Evolutionary conservation across 1,140 invertebrate genomes (phyloP), one percentile per base, ranked within the genome.

Genomic region (Drosophila insularis): DNA sequence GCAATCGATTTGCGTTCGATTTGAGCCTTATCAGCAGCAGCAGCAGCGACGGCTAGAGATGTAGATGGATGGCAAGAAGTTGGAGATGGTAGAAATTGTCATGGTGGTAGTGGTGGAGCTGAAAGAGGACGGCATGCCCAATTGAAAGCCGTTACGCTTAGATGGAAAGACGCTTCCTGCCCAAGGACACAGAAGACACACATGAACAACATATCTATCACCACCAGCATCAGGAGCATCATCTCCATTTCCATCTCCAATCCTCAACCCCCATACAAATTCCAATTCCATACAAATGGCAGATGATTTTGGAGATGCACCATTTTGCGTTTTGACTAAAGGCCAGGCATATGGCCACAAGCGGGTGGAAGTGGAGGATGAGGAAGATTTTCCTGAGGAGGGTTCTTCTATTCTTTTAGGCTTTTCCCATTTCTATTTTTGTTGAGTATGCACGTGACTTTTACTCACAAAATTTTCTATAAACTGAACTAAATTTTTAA

Each of bases 1-100:
- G 75, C 74, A 81, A 87, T 81, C 79, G 82, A 87, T 86, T 87
- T 77, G 82, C 55, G 75, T 74, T 74, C 74, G 82, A 81, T 87
- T 77, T 87, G 79, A 66, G 82, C 40, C 82, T 86, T 86, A 86
- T 86, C 82, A 86, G 68, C 75, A 58, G 68, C 53, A 58, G 71
- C 55, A 53, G 61, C 55, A 55, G 71, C 55, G 39, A 56, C 14
- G 21, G 8, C 17, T 50, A 11, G 27, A 31, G 27, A 21, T 17
- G 13, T 13, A 32, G 69, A 23, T 14, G 39, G 37, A 37, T 6
- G 31, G 27, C 14, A 32, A 31, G 35, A 35, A 56, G 64, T 68
- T 59, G 31, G 37, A 60, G 17, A 5, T 35, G 46, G n/a, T 10
- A 8, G 21, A n/a, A 19, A 2, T 19, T 14, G 7, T 46, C 2